Percentiles rank a stretch among this genome's conserved stretches.
These are phyloP conservation scores for Zoanthus sociatus DNA, from an alignment of 92 coral and sea anemone species.

Conservation along the genomic window DNA sequence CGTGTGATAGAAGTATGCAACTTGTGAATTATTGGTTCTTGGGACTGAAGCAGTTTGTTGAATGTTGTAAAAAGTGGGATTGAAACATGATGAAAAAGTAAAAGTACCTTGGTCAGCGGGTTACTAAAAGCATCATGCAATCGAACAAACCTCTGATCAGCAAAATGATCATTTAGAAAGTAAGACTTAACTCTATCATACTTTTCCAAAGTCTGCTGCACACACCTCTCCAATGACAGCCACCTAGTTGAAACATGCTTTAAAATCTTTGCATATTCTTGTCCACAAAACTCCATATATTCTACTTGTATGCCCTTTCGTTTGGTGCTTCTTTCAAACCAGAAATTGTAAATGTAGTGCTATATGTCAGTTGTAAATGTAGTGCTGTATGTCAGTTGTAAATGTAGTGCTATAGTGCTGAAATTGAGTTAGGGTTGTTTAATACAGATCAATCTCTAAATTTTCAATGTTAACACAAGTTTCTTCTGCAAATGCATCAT, in stretches of 20 bases:
- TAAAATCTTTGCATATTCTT: slow-evolving; percentile 34
- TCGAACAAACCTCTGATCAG: slow-evolving; percentile 29
- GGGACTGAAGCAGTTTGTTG: not conserved
- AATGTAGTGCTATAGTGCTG: too few relatives aligned
- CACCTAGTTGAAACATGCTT: slow-evolving; percentile 48
- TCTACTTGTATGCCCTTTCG: slow-evolving; percentile 48
- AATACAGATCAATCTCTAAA: slow-evolving; percentile 42
- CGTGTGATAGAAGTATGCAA: not conserved
- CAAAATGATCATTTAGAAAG: slow-evolving; percentile 45
- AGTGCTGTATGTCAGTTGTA: too few relatives aligned
- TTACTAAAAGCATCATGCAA: slow-evolving; percentile 23
- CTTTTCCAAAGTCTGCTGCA: slow-evolving; percentile 45
- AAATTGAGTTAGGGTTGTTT: not conserved
- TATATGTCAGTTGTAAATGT: too few relatives aligned
- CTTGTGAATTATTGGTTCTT: not conserved
- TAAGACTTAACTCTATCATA: slow-evolving; percentile 48
- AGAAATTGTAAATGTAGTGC: not conserved
- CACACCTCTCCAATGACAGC: slow-evolving; percentile 52
- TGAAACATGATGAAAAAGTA: not conserved
- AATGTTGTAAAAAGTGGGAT: not conserved
- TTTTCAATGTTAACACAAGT: slow-evolving; percentile 47
- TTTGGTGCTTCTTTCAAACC: slow-evolving; percentile 52
- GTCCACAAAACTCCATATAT: slow-evolving; percentile 56
- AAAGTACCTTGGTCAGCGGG: not conserved
- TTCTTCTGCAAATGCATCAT: slow-evolving; percentile 45